These are phyloP conservation scores for Dolichallabes microphthalmus DNA, from an alignment of 2,113 vertebrate genomes.

Conservation along the genomic window DNA sequence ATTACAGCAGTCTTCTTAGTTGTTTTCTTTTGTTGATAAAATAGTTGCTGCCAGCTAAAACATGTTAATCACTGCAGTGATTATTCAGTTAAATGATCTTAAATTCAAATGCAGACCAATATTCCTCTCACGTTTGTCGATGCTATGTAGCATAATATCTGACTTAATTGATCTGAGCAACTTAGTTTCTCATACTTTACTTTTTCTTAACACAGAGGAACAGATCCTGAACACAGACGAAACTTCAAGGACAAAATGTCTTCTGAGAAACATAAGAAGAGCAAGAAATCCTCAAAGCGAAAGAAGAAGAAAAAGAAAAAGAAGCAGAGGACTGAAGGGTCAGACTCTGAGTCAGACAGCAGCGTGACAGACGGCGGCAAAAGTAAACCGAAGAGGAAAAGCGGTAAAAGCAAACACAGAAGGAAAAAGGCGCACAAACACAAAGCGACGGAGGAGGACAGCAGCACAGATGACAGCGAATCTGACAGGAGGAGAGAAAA, in stretches of 20 bases:
- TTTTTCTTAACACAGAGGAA: conserved; percentile 64
- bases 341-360: conserved; percentile 67
- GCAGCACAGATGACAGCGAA: conserved; percentile 59
- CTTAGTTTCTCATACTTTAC: background rate
- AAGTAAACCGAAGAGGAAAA: conserved; percentile 64
- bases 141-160: background rate
- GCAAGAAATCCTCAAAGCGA: conserved; percentile 86
- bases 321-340: conserved; percentile 62
- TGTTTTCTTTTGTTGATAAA: no score
- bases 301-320: conserved; percentile 87
- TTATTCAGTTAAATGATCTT: no score
- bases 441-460: conserved; percentile 60
- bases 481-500: conserved; percentile 43
- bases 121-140: background rate
- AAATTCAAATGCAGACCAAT: no score
- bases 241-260: conserved; percentile 70
- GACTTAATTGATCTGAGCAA: background rate
- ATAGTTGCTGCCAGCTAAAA: no score
- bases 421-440: conserved; percentile 70
- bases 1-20: no score
- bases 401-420: conserved; percentile 67
- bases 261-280: conserved; percentile 74
- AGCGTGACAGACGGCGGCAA: conserved; percentile 50
- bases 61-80: no score
- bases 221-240: conserved; percentile 70